Evolutionary conservation across 2,797 vertebrate genomes (phyloP).

Genomic region (Catostomus latipinnis): DNA sequence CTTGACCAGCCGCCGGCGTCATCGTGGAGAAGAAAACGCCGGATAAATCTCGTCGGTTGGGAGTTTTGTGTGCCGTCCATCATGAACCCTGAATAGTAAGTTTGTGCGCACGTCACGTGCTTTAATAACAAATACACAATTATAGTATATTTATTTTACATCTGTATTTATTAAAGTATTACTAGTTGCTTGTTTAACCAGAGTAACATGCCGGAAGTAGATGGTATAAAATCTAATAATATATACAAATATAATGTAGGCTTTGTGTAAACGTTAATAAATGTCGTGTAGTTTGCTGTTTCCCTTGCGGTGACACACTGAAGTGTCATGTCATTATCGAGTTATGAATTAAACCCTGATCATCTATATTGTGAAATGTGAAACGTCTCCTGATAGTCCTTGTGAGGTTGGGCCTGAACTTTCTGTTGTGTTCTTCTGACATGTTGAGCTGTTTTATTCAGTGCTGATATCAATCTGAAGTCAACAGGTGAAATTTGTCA

Average conservation of each 20-base stretch:
- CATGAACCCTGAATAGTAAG: constrained; percentile 98
- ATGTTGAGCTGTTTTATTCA: neutral
- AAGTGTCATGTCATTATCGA: constrained; percentile 13
- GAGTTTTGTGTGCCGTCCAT: constrained; percentile 81
- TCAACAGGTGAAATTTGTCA: no score
- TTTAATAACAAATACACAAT: neutral
- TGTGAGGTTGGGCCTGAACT: neutral
- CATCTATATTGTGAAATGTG: neutral
- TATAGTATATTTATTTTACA: neutral
- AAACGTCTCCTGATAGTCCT: neutral
- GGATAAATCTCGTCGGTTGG: constrained; percentile 2
- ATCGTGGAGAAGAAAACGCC: constrained; percentile 2
- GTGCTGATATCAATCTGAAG: neutral
- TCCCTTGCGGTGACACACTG: neutral
- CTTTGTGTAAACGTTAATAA: no score
- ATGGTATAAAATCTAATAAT: no score
- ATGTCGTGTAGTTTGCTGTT: neutral
- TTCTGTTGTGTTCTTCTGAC: neutral
- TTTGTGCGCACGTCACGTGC: constrained; percentile 55
- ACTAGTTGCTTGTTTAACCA: neutral
- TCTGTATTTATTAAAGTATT: neutral
- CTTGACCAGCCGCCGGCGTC: neutral
- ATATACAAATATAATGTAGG: no score
- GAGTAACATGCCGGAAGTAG: neutral
- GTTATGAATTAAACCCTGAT: neutral